Evolutionary conservation across 2,888 invertebrate genomes (phyloP).

Genomic region (Drosophila demipolita): DNA sequence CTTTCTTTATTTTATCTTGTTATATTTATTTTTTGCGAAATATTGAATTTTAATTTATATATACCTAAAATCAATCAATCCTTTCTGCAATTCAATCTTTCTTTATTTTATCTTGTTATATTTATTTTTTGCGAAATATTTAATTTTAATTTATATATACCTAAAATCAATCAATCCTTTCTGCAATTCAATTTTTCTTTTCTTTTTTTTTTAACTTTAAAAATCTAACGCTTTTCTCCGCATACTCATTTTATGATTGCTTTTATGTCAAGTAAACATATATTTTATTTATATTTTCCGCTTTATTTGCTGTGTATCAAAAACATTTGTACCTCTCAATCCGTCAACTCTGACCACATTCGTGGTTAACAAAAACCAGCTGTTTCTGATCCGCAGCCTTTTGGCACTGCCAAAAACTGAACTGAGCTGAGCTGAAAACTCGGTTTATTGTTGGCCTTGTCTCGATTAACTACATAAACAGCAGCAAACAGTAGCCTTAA

Average conservation of each 20-base stretch:
- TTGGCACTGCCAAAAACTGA: constrained; percentile 7
- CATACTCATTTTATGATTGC: background rate
- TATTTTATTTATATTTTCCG: background rate
- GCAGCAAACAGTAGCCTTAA: constrained; percentile 72
- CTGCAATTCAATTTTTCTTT: background rate
- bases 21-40: background rate
- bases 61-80: no score
- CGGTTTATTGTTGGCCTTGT: constrained; percentile 16
- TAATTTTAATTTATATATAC: background rate
- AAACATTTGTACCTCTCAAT: constrained; percentile 14
- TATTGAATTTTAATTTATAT: background rate
- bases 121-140: background rate
- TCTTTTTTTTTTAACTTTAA: background rate
- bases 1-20: background rate
- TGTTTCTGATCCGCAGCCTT: constrained; percentile 33
- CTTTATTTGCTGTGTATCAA: background rate
- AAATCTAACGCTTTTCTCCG: background rate
- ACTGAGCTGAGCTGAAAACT: constrained; percentile 6
- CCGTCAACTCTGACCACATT: constrained; percentile 36
- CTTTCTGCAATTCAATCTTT: no score
- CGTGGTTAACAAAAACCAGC: constrained; percentile 35
- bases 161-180: background rate
- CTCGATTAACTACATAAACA: constrained; percentile 79
- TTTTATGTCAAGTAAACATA: background rate
- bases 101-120: background rate